Evolutionary conservation across 2,888 invertebrate species (phyloP), one percentile per base, ranked within the genome.

Genomic region (Acanthosoma haemorrhoidale): DNA sequence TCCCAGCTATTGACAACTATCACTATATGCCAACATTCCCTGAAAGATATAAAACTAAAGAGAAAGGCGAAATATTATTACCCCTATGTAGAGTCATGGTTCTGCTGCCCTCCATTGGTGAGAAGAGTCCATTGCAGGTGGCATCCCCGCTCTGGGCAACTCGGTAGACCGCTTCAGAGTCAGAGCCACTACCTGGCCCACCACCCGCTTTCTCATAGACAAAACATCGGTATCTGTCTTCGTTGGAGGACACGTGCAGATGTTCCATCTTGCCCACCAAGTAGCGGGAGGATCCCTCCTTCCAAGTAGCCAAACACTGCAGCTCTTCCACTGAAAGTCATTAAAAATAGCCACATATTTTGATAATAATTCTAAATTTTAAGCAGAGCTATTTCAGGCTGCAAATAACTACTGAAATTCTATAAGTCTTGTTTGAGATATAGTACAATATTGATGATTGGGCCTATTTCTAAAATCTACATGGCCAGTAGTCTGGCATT

Each of bases 181-280:
- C 76, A 64, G 64, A 64, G 13, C 38, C 64, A 77, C 67, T 77
- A 16, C 66, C 70, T 6, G 68, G 66, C 21, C 70, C 70, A 38
- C 70, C 34, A 32, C 60, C 57, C 31, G 71, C 70, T 84, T 90
- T 91, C 83, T 93, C 94, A 82, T 93, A 94, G 72, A 96, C 96
- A 83, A 96, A 96, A 83, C 96, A 96, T 75, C 96, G 85, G 83
- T 93, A 96, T 75, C 94, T 87, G 80, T 95, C 94, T 80, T 95
- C 94, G 82, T 92, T 92, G 78, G 91, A 91, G 76, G 93, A 90
- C 72, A 91, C 91, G 82, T 93, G 93, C 80, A 88, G 88, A 83
- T 93, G 92, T 77, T 92, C 91, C 73, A 95, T 86, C 80, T 92
- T 89, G 68, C 94, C 94, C 70, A 95, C 94, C 75, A 95, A 84